Base-by-base conservation (phyloP, 1,140 invertebrate genomes). In the Penaeus indicus region DNA sequence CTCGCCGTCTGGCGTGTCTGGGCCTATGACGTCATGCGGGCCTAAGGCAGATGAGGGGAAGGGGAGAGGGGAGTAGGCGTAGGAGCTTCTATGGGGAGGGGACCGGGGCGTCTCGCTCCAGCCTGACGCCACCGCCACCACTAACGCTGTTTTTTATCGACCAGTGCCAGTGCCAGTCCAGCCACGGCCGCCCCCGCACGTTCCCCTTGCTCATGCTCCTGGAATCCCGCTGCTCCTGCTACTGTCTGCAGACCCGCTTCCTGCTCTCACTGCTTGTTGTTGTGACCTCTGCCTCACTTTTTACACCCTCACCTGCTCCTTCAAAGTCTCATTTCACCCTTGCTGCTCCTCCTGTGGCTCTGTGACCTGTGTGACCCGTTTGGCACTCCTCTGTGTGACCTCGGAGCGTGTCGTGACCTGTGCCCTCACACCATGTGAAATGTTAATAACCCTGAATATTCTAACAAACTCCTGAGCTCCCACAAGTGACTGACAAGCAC, bases 111-210 rank as follows among this genome's bases (percentile, higher is more conserved):
- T 62, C 69, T 47, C 47, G 42, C 72, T 84, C 87, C 81, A 84
- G 80, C 72, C 87, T 88, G 87, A 88, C 87, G 87, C 77, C 85
- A 81, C 81, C 85, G 42, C 80, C 86, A 77, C 86, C 72, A 88
- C 87, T 78, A 88, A 88, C 87, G 87, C 87, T 88, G 87, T 88
- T 88, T 88, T 88, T 88, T 88, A 88, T 88, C 87, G 87, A 88
- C 87, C 87, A 79, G 69, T 75, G 87, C 81, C 87, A 88, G 87
- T 88, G 87, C 87, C 87, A 84, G 64, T 88, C 87, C 87, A 88
- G 82, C 80, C 87, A 38, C 87, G 81, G 80, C 87, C 87, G 87
- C 82, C 82, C 87, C 86, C 80, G 81, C 81, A 83, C 81, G 81
- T 69, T 63, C 32, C 83, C 82, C 82, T 84, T 83, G 72, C 87